Conservation (phyloP, 2,888 invertebrate genomes). For the Limnephilus rhombicus region DNA sequence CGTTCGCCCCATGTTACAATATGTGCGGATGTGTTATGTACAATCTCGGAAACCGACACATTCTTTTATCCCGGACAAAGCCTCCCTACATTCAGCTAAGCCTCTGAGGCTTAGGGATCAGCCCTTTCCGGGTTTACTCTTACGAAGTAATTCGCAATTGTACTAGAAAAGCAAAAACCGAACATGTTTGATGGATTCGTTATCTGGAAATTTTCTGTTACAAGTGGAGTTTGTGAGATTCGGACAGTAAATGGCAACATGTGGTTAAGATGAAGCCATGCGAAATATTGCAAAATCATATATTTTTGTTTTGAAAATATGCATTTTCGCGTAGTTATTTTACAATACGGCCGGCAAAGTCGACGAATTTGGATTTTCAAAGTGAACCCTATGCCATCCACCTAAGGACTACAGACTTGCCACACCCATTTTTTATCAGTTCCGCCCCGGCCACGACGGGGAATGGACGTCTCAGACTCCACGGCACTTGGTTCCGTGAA, state of each 20-base stretch:
- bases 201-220: background rate
- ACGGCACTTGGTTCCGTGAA: no score
- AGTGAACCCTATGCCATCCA: no score
- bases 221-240: background rate
- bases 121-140: slow-evolving; percentile 27
- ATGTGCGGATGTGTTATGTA: slow-evolving; percentile 7
- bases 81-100: slow-evolving; percentile 11
- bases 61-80: slow-evolving; percentile 14
- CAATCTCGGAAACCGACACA: slow-evolving; percentile 4
- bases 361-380: no score
- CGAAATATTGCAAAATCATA: no score
- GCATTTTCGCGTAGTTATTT: no score
- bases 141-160: background rate
- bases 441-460: no score
- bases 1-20: slow-evolving; percentile 5
- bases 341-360: no score
- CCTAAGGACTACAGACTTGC: no score
- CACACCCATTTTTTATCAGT: no score
- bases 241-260: background rate
- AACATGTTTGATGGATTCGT: background rate
- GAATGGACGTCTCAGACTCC: no score
- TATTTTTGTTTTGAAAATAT: no score
- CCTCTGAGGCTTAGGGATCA: slow-evolving; percentile 7
- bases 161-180: background rate
- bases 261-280: background rate